phyloP scores from a whole-genome alignment of 2,797 vertebrate genomes.

The Notolepis coatsorum region DNA sequence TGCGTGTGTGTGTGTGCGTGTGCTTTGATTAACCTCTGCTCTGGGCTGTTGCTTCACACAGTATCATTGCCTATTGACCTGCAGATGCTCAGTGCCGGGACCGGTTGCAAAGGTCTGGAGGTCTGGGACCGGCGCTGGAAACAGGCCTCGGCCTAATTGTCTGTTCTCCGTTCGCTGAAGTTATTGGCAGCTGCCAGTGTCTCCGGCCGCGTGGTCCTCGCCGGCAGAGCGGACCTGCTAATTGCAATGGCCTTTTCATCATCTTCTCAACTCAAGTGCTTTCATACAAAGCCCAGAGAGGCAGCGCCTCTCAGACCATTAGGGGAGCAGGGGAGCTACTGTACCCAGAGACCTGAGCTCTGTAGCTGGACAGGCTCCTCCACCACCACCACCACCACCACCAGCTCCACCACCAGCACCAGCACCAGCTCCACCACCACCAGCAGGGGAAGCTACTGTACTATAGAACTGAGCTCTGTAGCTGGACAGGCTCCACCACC shows the following conservation, averaged over 20 bases:
- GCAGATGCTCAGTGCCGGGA: slow-evolving; percentile 79
- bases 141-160: slow-evolving; percentile 89
- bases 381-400: not conserved
- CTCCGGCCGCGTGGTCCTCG: slow-evolving; percentile 81
- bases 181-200: slow-evolving; percentile 97
- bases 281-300: slow-evolving; percentile 78
- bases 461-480: slow-evolving; percentile 36
- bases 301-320: slow-evolving; percentile 83
- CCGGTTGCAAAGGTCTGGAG: slow-evolving; percentile 84
- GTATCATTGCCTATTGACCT: slow-evolving; percentile 87
- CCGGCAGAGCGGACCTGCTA: slow-evolving; percentile 87
- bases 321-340: slow-evolving; percentile 78
- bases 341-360: slow-evolving; percentile 49
- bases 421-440: not conserved
- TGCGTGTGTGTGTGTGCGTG: slow-evolving; percentile 47
- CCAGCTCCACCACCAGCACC: not conserved
- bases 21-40: slow-evolving; percentile 85
- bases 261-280: slow-evolving; percentile 89
- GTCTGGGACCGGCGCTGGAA: slow-evolving; percentile 81
- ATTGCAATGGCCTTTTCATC: slow-evolving; percentile 99
- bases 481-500: slow-evolving; percentile 42
- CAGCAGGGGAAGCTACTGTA: slow-evolving; percentile 73
- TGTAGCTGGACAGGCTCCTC: slow-evolving; percentile 44
- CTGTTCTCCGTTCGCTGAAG: slow-evolving; percentile 86
- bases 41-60: slow-evolving; percentile 70